Percentiles rank a stretch among this genome's conserved stretches.
phyloP scores from a whole-genome alignment of 2,113 vertebrate genomes.

The Sisor rabdophorus region DNA sequence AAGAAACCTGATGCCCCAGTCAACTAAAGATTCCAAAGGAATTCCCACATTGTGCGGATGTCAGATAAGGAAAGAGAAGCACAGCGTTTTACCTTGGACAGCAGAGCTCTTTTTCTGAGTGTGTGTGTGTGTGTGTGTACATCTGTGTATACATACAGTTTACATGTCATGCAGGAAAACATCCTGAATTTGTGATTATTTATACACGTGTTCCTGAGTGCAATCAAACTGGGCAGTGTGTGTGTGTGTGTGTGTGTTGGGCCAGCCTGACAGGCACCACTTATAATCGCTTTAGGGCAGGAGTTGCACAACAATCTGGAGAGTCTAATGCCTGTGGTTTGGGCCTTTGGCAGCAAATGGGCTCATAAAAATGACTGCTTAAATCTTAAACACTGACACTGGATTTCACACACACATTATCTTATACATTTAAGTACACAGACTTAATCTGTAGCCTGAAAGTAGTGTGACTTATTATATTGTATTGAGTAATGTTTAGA shows the following conservation, averaged over 20 bases:
- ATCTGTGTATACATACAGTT: slow-evolving; percentile 18
- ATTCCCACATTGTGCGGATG: slow-evolving; percentile 15
- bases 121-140: background rate
- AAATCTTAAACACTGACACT: slow-evolving; percentile 57
- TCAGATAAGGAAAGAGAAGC: slow-evolving; percentile 4
- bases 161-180: background rate
- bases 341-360: slow-evolving; percentile 71
- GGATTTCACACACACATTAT: slow-evolving; percentile 35
- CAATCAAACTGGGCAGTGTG: slow-evolving; percentile 30
- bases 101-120: background rate
- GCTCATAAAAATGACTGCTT: slow-evolving; percentile 59
- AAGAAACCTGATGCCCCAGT: slow-evolving; percentile 28
- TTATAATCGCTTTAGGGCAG: slow-evolving; percentile 75
- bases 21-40: slow-evolving; percentile 29
- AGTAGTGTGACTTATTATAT: background rate
- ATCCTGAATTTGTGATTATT: background rate
- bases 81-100: background rate
- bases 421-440: slow-evolving; percentile 18
- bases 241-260: slow-evolving; percentile 64
- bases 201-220: slow-evolving; percentile 15
- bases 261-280: slow-evolving; percentile 82
- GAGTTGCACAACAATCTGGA: slow-evolving; percentile 80
- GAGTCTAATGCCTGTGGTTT: slow-evolving; percentile 80
- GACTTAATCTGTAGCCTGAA: background rate
- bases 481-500: background rate